Conservation (phyloP, 2,113 vertebrate species). For the Thunnus maccoyii region DNA sequence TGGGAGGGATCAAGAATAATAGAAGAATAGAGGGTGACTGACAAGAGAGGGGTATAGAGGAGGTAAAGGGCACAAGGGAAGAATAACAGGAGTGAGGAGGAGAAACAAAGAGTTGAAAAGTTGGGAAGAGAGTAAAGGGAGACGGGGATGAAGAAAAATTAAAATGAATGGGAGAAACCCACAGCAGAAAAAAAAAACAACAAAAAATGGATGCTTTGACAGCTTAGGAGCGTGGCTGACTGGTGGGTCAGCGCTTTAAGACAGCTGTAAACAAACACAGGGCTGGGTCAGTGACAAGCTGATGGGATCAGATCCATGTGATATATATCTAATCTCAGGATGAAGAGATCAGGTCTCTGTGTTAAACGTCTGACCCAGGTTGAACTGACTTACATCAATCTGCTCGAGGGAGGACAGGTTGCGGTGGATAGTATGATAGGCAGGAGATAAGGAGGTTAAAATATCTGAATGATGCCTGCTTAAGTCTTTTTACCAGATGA, state of each 20-base stretch:
- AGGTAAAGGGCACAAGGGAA: background rate
- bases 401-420: background rate
- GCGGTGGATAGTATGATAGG: background rate
- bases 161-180: background rate
- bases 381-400: constrained; percentile 41
- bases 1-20: background rate
- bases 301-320: constrained; percentile 67
- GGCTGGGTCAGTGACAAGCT: constrained; percentile 44
- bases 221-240: constrained; percentile 45
- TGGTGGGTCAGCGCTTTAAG: constrained; percentile 60
- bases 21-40: background rate
- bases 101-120: constrained; percentile 5
- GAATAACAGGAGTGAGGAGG: background rate
- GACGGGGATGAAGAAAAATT: background rate
- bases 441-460: background rate
- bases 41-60: background rate
- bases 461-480: background rate
- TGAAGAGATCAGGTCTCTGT: constrained; percentile 52
- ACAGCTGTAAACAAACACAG: constrained; percentile 70
- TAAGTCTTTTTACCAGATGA: background rate
- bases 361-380: constrained; percentile 43
- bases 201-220: constrained; percentile 38
- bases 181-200: background rate
- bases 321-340: constrained; percentile 67
- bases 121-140: background rate